Percentiles rank a stretch among this genome's conserved stretches.
phyloP scores from a whole-genome alignment of 2,888 invertebrate genomes.

The Sepiola atlantica region DNA sequence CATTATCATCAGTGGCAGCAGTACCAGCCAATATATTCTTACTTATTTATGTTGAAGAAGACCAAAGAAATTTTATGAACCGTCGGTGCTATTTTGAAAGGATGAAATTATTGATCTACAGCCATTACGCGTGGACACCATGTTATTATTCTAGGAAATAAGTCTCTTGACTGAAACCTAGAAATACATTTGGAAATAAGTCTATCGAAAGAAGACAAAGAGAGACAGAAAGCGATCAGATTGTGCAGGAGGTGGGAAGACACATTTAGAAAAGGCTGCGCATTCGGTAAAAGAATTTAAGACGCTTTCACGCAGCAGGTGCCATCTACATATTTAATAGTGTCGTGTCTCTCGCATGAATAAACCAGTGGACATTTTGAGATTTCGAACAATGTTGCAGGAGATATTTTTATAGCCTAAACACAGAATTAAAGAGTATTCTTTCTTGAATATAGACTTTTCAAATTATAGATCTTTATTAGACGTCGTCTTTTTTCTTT shows the following conservation, averaged over 20 bases:
- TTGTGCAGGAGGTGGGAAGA: neutral
- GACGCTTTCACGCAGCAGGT: neutral
- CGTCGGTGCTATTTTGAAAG: neutral
- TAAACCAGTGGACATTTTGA: neutral
- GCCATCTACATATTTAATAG: neutral
- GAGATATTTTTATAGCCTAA: neutral
- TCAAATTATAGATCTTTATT: too few species aligned
- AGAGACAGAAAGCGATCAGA: too few species aligned
- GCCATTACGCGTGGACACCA: neutral
- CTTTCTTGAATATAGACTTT: too few species aligned
- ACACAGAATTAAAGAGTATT: too few species aligned
- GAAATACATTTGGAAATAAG: too few species aligned
- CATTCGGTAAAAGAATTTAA: neutral
- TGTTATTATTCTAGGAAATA: neutral
- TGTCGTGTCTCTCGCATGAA: neutral
- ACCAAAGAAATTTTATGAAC: neutral
- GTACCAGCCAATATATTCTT: neutral
- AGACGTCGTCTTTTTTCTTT: too few species aligned
- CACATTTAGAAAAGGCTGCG: neutral
- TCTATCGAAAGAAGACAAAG: too few species aligned
- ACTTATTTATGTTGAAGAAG: neutral
- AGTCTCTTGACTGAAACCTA: neutral
- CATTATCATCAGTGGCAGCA: too few species aligned
- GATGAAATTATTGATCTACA: neutral
- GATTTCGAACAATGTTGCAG: neutral